Percentiles rank a stretch among this genome's conserved stretches.
Conservation (phyloP, 2,113 vertebrate species). For the Cervus canadensis region DNA sequence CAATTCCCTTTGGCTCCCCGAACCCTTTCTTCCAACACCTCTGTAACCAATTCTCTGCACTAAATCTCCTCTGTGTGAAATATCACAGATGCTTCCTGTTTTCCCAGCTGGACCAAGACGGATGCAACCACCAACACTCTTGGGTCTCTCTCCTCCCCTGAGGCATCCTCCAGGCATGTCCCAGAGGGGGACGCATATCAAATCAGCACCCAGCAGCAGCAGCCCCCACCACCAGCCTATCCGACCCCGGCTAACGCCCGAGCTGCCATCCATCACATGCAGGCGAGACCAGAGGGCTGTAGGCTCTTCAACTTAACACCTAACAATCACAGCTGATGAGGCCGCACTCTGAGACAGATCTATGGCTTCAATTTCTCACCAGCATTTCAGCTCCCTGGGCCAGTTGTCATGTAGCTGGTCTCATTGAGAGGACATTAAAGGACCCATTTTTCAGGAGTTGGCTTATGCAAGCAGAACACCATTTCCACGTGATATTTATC, state of each 20-base stretch:
- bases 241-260: not conserved
- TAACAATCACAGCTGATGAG: conserved; percentile 51
- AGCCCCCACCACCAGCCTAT: not conserved
- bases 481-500: conserved; percentile 61
- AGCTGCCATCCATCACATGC: not conserved
- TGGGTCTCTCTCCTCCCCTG: not conserved
- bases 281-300: not conserved
- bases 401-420: conserved; percentile 37
- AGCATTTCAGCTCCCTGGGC: conserved; percentile 48
- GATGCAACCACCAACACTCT: not conserved
- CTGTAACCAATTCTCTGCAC: not conserved
- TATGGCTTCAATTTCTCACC: conserved; percentile 58
- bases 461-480: conserved; percentile 48
- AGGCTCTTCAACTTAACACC: conserved; percentile 45
- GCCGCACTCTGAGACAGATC: conserved; percentile 33
- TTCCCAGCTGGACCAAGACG: not conserved
- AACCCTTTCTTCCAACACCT: not conserved
- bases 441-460: conserved; percentile 60
- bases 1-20: not conserved
- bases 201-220: not conserved
- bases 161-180: not conserved
- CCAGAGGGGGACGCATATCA: not conserved
- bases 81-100: not conserved
- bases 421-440: conserved; percentile 61
- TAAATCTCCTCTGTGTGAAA: not conserved